Evolutionary conservation across 35 echinoderm and acorn worm genomes (phyloP).

Genomic region (Amphiura filiformis): DNA sequence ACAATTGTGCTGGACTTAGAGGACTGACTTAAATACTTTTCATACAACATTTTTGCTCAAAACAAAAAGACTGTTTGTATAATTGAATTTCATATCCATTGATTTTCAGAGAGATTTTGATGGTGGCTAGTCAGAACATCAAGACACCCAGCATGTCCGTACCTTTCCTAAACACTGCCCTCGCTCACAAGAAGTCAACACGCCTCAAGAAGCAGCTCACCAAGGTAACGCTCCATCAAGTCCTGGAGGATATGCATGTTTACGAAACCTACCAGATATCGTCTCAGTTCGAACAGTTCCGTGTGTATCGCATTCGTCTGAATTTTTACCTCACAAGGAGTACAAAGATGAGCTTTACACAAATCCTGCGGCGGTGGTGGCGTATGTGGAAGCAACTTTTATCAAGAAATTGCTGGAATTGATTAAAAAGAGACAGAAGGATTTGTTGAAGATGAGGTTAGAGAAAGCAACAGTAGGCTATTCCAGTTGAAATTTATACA

Average conservation of each 20-base stretch:
- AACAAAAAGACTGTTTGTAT: too few species aligned
- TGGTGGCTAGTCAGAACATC: slow-evolving; percentile 83
- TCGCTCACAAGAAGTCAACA: slow-evolving; percentile 43
- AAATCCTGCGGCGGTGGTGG: slow-evolving; percentile 37
- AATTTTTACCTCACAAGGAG: slow-evolving; percentile 58
- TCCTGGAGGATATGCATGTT: slow-evolving; percentile 83
- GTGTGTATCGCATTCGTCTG: slow-evolving; percentile 53
- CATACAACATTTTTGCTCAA: too few species aligned
- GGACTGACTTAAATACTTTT: too few species aligned
- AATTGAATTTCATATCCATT: too few species aligned
- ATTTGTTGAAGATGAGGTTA: slow-evolving; percentile 67
- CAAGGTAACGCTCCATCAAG: slow-evolving; percentile 63
- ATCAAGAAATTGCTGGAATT: slow-evolving; percentile 41
- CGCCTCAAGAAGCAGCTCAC: slow-evolving; percentile 55
- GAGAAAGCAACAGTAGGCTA: too few species aligned
- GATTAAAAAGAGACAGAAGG: slow-evolving; percentile 56
- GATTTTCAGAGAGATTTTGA: slow-evolving; percentile 82
- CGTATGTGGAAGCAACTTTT: slow-evolving; percentile 59
- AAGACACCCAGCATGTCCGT: slow-evolving; percentile 94
- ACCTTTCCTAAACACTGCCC: slow-evolving; percentile 47
- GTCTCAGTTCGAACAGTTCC: slow-evolving; percentile 36
- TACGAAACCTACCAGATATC: slow-evolving; percentile 66
- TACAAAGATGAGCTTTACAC: slow-evolving; percentile 39
- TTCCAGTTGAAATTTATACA: background rate
- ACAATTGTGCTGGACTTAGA: too few species aligned